Percentiles rank a stretch among this genome's conserved stretches.
Evolutionary conservation across 2,113 vertebrate species (phyloP).

Genomic region (Syngnathoides biaculeatus): DNA sequence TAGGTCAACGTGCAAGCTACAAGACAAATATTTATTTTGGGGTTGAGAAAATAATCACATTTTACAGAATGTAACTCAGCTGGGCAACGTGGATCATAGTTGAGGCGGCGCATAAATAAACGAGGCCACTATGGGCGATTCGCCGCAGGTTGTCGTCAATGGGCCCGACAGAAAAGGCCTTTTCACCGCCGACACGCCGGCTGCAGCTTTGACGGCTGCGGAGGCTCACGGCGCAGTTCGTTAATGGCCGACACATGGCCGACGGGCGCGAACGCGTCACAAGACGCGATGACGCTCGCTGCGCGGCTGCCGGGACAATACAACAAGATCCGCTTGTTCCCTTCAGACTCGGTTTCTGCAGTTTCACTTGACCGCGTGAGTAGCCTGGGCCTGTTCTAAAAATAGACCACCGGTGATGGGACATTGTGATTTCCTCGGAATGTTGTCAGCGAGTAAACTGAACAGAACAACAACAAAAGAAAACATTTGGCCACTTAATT

Average conservation of each 20-base stretch:
- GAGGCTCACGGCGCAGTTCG: constrained; percentile 55
- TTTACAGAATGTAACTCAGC: not conserved
- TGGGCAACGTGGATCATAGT: not conserved
- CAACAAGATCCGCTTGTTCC: too few relatives aligned
- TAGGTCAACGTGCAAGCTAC: not conserved
- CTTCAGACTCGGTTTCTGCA: too few relatives aligned
- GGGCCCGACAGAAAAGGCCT: constrained; percentile 63
- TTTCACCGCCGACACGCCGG: constrained; percentile 12
- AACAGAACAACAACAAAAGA: too few relatives aligned
- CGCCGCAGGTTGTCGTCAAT: constrained; percentile 63
- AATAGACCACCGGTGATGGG: too few relatives aligned
- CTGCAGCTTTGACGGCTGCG: constrained; percentile 42
- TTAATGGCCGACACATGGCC: constrained; percentile 59
- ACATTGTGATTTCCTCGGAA: too few relatives aligned
- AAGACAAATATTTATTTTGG: not conserved
- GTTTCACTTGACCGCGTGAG: too few relatives aligned
- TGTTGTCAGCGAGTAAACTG: too few relatives aligned
- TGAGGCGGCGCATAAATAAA: constrained; percentile 23
- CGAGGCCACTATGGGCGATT: constrained; percentile 50
- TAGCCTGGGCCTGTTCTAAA: too few relatives aligned
- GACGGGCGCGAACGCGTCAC: constrained; percentile 51
- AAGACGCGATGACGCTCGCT: constrained; percentile 45
- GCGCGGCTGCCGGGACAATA: not conserved
- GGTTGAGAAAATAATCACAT: not conserved
- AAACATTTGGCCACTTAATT: too few relatives aligned